A percentile compares a stretch with the other conserved stretches of the same genome.
Conservation (phyloP, 2,797 vertebrate species). For the Gallinago solitaria region DNA sequence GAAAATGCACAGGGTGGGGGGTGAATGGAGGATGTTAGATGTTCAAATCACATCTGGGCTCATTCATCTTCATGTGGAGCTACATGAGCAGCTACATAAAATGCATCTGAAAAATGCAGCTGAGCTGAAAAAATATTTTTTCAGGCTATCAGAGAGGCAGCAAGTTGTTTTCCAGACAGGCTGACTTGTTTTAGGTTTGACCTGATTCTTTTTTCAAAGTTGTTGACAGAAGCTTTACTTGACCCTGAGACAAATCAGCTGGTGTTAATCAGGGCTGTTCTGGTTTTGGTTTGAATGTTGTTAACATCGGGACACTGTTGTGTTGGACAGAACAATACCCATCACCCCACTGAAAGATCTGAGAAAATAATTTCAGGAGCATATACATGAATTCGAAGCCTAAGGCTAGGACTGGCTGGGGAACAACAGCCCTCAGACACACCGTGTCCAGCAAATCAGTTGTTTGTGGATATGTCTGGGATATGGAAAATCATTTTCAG, state of each 20-base stretch:
- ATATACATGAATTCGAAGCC: not conserved
- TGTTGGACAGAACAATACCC: not conserved
- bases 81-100: conserved; percentile 36
- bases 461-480: not conserved
- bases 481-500: not conserved
- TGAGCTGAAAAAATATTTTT: conserved; percentile 60
- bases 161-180: conserved; percentile 54
- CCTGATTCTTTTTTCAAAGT: not conserved
- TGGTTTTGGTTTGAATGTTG: conserved; percentile 28
- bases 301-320: not conserved
- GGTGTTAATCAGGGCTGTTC: conserved; percentile 29
- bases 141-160: conserved; percentile 22
- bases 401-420: not conserved
- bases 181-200: conserved; percentile 47
- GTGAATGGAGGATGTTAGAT: not conserved
- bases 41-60: conserved; percentile 41
- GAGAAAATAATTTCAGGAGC: conserved; percentile 11
- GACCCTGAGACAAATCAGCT: conserved; percentile 56
- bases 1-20: not conserved
- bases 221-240: conserved; percentile 56
- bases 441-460: not conserved
- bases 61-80: conserved; percentile 34
- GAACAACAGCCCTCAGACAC: not conserved
- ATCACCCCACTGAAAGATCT: not conserved
- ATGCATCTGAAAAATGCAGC: conserved; percentile 37